A percentile compares a stretch with the other conserved stretches of the same genome.
These are phyloP conservation scores for Drosophila novamexicana DNA, from an alignment of 1,140 invertebrate species.

Conservation along the genomic window DNA sequence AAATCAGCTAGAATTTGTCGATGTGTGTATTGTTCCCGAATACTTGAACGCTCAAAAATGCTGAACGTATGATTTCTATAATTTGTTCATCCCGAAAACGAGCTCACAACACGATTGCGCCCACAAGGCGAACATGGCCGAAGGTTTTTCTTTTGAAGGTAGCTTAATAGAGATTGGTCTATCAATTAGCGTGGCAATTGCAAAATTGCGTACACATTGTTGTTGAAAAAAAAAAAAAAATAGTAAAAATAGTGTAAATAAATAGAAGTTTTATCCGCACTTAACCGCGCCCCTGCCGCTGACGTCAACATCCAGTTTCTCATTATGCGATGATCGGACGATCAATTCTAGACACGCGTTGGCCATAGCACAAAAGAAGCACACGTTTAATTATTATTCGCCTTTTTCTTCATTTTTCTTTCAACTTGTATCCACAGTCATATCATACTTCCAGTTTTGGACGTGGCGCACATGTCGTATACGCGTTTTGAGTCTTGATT, in stretches of 20 bases:
- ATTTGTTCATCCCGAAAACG: conserved; percentile 20
- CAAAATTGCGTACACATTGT: conserved; percentile 29
- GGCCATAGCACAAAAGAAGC: conserved; percentile 45
- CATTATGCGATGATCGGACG: conserved; percentile 54
- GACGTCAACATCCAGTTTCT: conserved; percentile 66
- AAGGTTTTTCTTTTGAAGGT: not conserved
- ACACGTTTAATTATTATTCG: conserved; percentile 43
- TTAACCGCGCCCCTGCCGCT: conserved; percentile 11
- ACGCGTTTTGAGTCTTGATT: conserved; percentile 34
- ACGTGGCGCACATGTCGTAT: conserved; percentile 53
- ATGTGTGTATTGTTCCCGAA: conserved; percentile 14
- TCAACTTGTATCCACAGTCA: conserved; percentile 3
- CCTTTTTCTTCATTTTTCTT: not conserved
- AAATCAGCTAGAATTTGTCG: conserved; percentile 50
- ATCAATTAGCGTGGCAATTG: conserved; percentile 56
- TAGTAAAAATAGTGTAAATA: conserved; percentile 30
- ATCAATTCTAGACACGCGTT: conserved; percentile 76
- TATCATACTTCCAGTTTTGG: conserved; percentile 53
- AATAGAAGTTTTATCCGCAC: conserved; percentile 29
- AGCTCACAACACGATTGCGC: conserved; percentile 15
- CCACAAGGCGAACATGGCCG: not conserved
- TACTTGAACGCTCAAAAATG: conserved; percentile 21
- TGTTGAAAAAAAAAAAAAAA: conserved; percentile 14
- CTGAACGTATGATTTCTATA: conserved; percentile 40
- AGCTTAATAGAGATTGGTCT: conserved; percentile 18